phyloP scores from a whole-genome alignment of 2,797 vertebrate species.

The Micrastur ruficollis region DNA sequence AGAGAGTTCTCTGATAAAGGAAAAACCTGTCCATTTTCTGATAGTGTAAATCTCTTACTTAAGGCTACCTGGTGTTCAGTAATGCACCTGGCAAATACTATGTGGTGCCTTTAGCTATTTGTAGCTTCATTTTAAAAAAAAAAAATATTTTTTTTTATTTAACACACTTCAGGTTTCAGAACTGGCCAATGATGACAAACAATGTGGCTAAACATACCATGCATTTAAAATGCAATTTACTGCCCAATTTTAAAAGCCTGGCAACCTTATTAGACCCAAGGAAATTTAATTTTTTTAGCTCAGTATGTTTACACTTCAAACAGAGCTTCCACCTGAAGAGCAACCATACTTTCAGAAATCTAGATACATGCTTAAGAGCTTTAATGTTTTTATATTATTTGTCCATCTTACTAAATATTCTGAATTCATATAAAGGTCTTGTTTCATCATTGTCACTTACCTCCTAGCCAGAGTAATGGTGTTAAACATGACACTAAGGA shows the following conservation, averaged over 20 bases:
- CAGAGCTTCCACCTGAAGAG: neutral
- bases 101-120: neutral
- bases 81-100: slow-evolving; percentile 10
- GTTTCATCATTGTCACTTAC: neutral
- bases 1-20: neutral
- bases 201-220: neutral
- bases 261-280: neutral
- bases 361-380: neutral
- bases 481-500: neutral
- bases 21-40: neutral
- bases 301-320: neutral
- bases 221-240: neutral
- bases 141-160: neutral
- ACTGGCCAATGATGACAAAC: neutral
- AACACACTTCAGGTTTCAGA: neutral
- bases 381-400: neutral
- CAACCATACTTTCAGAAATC: neutral
- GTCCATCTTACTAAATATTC: neutral
- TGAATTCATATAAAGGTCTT: neutral
- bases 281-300: neutral
- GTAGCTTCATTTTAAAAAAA: neutral
- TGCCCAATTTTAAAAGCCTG: neutral
- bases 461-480: neutral
- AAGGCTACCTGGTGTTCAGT: neutral
- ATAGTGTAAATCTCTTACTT: neutral